Conservation (phyloP, 2,113 vertebrate genomes). For the Tupaia tana region DNA sequence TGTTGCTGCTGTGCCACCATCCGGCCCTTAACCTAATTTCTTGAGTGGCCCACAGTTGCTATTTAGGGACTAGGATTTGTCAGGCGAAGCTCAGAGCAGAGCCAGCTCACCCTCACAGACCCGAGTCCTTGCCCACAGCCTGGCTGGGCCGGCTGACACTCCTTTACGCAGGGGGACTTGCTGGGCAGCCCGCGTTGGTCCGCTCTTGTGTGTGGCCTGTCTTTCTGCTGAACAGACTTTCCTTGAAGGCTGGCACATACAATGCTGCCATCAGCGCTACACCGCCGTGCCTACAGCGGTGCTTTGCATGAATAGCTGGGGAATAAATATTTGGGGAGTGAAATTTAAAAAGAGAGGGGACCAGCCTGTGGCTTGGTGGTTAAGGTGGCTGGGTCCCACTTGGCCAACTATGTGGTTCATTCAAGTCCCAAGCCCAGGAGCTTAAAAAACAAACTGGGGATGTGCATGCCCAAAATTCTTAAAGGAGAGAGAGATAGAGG, state of each 20-base stretch:
- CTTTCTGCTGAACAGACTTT: background rate
- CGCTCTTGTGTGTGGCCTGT: background rate
- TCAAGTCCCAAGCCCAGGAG: too few relatives aligned
- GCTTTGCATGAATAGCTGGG: background rate
- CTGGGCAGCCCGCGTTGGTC: background rate
- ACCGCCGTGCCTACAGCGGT: background rate
- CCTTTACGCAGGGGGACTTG: background rate
- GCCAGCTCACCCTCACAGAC: background rate
- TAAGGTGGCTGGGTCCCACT: too few relatives aligned
- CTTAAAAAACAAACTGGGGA: too few relatives aligned
- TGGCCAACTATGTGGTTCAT: too few relatives aligned
- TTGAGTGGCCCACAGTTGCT: background rate
- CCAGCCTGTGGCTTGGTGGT: too few relatives aligned
- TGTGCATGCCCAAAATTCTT: too few relatives aligned
- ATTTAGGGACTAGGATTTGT: background rate
- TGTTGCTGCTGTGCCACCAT: too few relatives aligned
- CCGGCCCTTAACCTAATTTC: background rate
- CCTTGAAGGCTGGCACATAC: background rate
- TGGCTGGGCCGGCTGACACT: background rate
- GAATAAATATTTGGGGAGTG: background rate
- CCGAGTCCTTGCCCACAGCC: background rate
- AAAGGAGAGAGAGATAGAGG: too few relatives aligned
- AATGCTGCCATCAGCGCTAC: background rate
- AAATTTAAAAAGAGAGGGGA: background rate
- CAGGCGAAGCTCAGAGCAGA: background rate